Evolutionary conservation across 2,113 vertebrate species (phyloP).

Genomic region (Loxodonta africana): DNA sequence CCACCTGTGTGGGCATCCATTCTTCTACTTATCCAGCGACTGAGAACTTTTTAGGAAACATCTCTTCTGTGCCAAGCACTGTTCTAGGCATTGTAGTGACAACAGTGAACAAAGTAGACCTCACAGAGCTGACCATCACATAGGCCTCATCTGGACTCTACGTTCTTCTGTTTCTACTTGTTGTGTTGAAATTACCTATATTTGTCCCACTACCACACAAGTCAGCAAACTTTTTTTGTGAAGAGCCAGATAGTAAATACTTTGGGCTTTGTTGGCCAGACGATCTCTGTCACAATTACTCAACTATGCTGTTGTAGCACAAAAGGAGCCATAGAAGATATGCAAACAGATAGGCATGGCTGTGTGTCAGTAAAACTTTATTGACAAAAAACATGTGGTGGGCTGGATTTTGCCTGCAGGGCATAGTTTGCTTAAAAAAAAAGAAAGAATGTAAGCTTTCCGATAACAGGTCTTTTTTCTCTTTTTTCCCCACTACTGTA

Average conservation of each 20-base stretch:
- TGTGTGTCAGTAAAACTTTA: constrained; percentile 3
- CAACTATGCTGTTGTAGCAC: not conserved
- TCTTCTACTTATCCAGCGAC: not conserved
- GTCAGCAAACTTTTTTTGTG: not conserved
- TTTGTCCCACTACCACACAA: not conserved
- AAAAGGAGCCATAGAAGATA: not conserved
- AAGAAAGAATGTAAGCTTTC: not conserved
- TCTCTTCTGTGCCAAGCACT: not conserved
- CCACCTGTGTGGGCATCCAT: not conserved
- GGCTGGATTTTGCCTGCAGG: not conserved
- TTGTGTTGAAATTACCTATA: not conserved
- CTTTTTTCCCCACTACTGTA: too few species aligned
- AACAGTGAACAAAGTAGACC: not conserved
- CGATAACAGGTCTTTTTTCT: not conserved
- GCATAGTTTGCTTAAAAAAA: not conserved
- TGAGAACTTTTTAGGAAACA: not conserved
- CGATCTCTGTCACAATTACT: not conserved
- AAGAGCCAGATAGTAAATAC: not conserved
- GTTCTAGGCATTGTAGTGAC: not conserved
- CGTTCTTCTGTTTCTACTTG: not conserved
- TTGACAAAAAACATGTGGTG: not conserved
- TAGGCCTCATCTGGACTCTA: not conserved
- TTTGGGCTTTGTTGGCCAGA: not conserved
- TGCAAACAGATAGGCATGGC: not conserved
- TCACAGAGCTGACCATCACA: not conserved